A percentile compares a stretch with the other conserved stretches of the same genome.
These are phyloP conservation scores for Archocentrus centrarchus DNA, from an alignment of 2,113 vertebrate species.

Conservation along the genomic window DNA sequence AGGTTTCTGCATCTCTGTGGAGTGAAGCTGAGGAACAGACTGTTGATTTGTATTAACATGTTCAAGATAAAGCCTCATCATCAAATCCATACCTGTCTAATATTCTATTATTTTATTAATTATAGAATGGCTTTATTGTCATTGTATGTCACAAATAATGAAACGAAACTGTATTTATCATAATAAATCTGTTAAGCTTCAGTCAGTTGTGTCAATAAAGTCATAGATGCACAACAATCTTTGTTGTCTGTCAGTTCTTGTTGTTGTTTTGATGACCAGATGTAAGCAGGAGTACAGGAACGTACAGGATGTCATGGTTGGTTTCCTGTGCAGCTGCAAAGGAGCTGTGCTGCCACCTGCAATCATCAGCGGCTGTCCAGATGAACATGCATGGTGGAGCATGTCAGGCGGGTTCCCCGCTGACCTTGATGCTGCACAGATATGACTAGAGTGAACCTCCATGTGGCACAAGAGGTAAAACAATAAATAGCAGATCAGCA, in stretches of 20 bases:
- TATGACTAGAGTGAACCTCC: not conserved
- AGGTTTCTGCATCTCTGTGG: no score
- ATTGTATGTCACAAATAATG: no score
- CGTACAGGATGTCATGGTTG: constrained; percentile 39
- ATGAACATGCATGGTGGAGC: constrained; percentile 23
- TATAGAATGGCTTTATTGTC: no score
- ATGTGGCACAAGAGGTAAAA: not conserved
- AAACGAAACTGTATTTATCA: no score
- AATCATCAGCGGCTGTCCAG: constrained; percentile 26
- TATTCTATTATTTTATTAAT: no score
- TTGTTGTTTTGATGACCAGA: constrained; percentile 37
- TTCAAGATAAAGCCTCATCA: no score
- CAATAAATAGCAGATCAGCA: not conserved
- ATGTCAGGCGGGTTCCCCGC: constrained; percentile 19
- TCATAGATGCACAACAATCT: not conserved
- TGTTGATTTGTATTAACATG: no score
- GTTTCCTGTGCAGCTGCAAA: constrained; percentile 67
- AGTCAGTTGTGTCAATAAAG: not conserved
- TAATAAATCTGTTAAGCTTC: not conserved
- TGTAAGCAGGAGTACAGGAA: not conserved
- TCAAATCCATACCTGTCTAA: no score
- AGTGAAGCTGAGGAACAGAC: no score
- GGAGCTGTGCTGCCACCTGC: constrained; percentile 17
- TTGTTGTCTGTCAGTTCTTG: not conserved
- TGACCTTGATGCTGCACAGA: constrained; percentile 8